Evolutionary conservation across 1,140 invertebrate genomes (phyloP).

Genomic region (Trichoplusia ni): DNA sequence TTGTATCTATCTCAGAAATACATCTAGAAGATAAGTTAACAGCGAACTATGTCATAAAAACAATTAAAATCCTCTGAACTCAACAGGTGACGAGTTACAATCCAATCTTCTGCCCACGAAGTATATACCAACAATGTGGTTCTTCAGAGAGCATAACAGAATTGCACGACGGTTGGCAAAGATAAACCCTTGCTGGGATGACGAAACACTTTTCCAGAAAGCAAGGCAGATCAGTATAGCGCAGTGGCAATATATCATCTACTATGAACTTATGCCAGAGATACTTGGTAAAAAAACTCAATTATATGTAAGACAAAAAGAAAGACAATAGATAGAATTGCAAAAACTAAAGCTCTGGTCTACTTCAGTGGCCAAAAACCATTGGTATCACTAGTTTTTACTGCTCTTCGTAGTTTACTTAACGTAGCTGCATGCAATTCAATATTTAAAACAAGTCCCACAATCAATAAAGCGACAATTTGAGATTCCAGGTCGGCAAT

Average conservation of each 20-base stretch:
- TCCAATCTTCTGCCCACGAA: conserved; percentile 24
- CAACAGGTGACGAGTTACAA: conserved; percentile 17
- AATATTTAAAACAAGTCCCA: too few relatives aligned
- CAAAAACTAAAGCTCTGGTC: too few relatives aligned
- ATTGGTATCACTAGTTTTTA: too few relatives aligned
- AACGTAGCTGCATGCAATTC: too few relatives aligned
- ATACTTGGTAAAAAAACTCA: conserved; percentile 81
- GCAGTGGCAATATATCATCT: conserved; percentile 83
- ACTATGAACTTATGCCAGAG: conserved; percentile 83
- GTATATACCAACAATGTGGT: conserved; percentile 38
- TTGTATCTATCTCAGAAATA: too few relatives aligned
- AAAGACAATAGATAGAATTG: too few relatives aligned
- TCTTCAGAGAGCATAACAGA: conserved; percentile 86
- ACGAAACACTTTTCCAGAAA: conserved; percentile 84
- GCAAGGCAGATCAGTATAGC: conserved; percentile 83
- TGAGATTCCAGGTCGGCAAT: conserved; percentile 32
- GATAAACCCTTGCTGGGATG: conserved; percentile 85
- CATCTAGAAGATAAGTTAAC: too few relatives aligned
- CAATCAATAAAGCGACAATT: too few relatives aligned
- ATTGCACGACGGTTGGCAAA: conserved; percentile 81
- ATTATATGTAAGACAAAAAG: too few relatives aligned
- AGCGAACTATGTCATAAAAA: too few relatives aligned
- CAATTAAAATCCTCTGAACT: background rate
- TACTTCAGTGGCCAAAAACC: too few relatives aligned
- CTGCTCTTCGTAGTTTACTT: too few relatives aligned